phyloP scores from a whole-genome alignment of 2,797 vertebrate species.

The Falco columbarius region DNA sequence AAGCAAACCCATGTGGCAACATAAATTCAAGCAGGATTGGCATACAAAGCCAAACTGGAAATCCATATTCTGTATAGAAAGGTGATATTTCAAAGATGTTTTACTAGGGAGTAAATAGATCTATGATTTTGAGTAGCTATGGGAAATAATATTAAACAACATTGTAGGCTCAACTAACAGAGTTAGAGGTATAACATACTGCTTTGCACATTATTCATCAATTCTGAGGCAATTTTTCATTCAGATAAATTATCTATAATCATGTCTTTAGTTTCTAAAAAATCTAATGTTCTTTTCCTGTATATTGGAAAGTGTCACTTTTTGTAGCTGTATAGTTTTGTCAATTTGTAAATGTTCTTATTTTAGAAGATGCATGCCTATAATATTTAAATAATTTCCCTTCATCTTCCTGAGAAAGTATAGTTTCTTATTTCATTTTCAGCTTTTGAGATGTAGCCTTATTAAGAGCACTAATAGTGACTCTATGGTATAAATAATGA shows the following conservation, averaged over 20 bases:
- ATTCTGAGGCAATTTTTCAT: not conserved
- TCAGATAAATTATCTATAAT: not conserved
- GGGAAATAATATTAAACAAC: not conserved
- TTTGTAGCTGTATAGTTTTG: not conserved
- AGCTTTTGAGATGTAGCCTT: not conserved
- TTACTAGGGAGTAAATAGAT: not conserved
- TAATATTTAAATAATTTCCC: not conserved
- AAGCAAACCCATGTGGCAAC: not conserved
- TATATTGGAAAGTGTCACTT: not conserved
- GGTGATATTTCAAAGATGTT: not conserved
- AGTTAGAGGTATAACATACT: not conserved
- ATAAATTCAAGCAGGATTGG: not conserved
- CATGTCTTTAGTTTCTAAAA: not conserved
- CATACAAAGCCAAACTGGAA: not conserved
- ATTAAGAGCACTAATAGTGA: not conserved
- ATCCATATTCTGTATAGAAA: not conserved
- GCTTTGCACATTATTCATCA: not conserved
- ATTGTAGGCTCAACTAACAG: not conserved
- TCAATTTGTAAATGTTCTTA: not conserved
- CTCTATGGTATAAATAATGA: not conserved
- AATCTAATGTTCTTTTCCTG: not conserved
- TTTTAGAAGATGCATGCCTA: not conserved
- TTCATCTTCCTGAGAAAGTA: not conserved
- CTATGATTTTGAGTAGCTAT: not conserved
- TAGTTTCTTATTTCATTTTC: not conserved